phyloP scores from a whole-genome alignment of 2,888 invertebrate genomes.

The Megastigmus dorsalis region DNA sequence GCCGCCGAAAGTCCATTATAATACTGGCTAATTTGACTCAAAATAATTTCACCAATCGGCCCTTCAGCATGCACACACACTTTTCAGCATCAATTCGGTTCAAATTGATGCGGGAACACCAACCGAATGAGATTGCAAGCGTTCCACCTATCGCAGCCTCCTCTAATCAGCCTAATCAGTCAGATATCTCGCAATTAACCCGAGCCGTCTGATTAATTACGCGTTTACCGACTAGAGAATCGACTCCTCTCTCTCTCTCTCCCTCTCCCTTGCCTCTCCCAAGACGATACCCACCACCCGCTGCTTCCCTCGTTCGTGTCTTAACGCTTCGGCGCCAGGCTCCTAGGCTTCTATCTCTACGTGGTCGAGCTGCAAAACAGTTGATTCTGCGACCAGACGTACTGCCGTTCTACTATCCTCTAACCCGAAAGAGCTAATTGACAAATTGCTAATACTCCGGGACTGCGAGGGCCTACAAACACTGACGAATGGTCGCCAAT shows the following conservation, averaged over 20 bases:
- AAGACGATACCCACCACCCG: no score
- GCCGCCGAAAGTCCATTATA: constrained; percentile 21
- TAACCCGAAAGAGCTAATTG: constrained; percentile 56
- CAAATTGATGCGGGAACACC: background rate
- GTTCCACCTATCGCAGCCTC: no score
- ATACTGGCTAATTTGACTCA: background rate
- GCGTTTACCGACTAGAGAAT: background rate
- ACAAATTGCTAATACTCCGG: constrained; percentile 63
- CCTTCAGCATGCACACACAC: background rate
- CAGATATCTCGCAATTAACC: constrained; percentile 34
- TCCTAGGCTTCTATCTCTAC: background rate
- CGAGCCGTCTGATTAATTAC: constrained; percentile 29
- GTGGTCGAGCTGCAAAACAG: constrained; percentile 25
- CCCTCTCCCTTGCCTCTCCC: no score
- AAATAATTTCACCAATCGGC: background rate
- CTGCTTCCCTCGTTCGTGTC: no score
- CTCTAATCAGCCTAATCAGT: constrained; percentile 32
- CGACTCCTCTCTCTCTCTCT: no score
- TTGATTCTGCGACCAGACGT: no score
- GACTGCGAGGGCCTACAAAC: constrained; percentile 16
- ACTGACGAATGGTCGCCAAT: constrained; percentile 52
- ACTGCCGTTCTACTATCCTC: no score
- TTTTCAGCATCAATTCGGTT: constrained; percentile 9
- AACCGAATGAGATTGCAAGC: constrained; percentile 21
- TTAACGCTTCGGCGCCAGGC: background rate